phyloP scores from a whole-genome alignment of 1,140 invertebrate species.

The Rhyacophila brunnea region DNA sequence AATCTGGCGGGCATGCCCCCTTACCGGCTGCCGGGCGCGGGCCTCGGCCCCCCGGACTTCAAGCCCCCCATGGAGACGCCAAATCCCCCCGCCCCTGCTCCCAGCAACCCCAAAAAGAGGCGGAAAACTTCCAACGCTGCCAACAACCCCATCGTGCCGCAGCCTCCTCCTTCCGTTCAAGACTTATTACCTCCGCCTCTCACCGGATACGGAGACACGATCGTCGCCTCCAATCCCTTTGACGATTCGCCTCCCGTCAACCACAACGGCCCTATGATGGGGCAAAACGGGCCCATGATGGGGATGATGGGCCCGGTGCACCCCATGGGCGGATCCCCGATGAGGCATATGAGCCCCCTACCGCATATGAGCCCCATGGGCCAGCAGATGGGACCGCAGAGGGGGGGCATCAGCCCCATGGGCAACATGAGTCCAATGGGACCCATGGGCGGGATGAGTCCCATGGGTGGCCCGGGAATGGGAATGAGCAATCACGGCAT shows the following conservation, averaged over 20 bases:
- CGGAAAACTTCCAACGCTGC: slow-evolving; percentile 64
- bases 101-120: slow-evolving; percentile 66
- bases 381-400: slow-evolving; percentile 59
- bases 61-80: slow-evolving; percentile 61
- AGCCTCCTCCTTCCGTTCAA: slow-evolving; percentile 65
- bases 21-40: slow-evolving; percentile 65
- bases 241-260: slow-evolving; percentile 81
- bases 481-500: slow-evolving; percentile 54
- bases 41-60: slow-evolving; percentile 61
- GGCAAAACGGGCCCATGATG: slow-evolving; percentile 57
- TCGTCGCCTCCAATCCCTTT: slow-evolving; percentile 93
- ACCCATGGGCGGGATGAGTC: slow-evolving; percentile 51
- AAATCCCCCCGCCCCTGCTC: slow-evolving; percentile 56
- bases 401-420: slow-evolving; percentile 66
- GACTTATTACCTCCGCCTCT: slow-evolving; percentile 80
- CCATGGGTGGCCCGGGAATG: slow-evolving; percentile 53
- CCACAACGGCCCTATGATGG: slow-evolving; percentile 62
- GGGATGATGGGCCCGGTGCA: slow-evolving; percentile 59
- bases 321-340: slow-evolving; percentile 66
- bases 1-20: slow-evolving; percentile 65
- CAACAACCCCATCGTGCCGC: slow-evolving; percentile 57
- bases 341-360: slow-evolving; percentile 71
- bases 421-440: slow-evolving; percentile 68
- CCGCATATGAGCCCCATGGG: slow-evolving; percentile 69
- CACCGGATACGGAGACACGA: slow-evolving; percentile 87